These are phyloP conservation scores for Melanotaenia nigrans DNA, from an alignment of 2,797 vertebrate species.

Conservation along the genomic window DNA sequence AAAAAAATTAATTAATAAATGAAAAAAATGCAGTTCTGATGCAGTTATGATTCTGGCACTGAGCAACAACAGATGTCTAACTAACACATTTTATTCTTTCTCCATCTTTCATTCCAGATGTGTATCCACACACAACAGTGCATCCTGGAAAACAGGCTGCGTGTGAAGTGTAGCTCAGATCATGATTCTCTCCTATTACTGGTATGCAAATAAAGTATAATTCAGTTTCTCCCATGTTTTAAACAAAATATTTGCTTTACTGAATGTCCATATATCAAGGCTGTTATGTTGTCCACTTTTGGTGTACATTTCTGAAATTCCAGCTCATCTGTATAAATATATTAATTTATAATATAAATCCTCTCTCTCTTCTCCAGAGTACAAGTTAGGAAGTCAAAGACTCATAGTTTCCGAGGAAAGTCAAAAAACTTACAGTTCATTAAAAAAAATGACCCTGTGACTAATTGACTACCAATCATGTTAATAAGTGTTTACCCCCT, in stretches of 20 bases:
- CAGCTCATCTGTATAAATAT: not conserved
- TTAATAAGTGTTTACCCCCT: conserved; percentile 5
- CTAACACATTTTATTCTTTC: not conserved
- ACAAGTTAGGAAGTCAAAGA: not conserved
- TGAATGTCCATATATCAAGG: not conserved
- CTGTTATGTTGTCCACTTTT: not conserved
- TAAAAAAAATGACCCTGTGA: not conserved
- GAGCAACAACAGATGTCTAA: conserved; percentile 1
- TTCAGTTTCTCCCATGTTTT: not conserved
- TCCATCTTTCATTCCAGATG: not conserved
- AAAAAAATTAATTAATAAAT: no score
- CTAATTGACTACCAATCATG: not conserved
- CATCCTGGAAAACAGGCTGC: not conserved
- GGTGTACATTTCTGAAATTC: not conserved
- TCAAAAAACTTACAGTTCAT: not conserved
- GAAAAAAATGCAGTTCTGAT: not conserved
- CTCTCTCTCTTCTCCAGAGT: not conserved
- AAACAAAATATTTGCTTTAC: not conserved
- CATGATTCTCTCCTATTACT: not conserved
- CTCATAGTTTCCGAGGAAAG: not conserved
- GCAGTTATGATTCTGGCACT: not conserved
- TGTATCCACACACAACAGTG: not conserved
- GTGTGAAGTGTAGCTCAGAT: not conserved
- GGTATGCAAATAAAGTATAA: not conserved
- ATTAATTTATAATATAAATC: not conserved